Base-by-base conservation (phyloP, 1,140 invertebrate species). In the Chymomyza costata region DNA sequence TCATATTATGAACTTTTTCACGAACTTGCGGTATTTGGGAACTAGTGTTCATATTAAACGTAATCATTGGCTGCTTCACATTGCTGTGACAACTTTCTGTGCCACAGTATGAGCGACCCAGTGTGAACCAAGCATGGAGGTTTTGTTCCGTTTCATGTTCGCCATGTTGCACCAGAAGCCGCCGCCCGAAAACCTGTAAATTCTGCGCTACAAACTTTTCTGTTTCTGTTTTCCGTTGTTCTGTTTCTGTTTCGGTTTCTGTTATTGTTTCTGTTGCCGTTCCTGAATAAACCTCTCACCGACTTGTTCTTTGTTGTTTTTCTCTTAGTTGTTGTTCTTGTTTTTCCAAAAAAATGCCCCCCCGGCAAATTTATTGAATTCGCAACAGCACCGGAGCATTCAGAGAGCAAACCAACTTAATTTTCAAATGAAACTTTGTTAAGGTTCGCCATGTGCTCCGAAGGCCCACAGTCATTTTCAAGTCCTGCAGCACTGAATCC, bases 361-460 rank as follows among this genome's bases (percentile, higher is more conserved):
- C 51, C 35, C 8, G 45, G 71, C 50, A 71, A 76, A 76, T 71
- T 78, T 78, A 76, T 76, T 76, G 62, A 76, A 76, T 66, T 78
- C 57, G 39, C 62, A 63, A n/a, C 48, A 49, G 47, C 47, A 64
- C 21, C 3, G 47, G 28, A 54, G 57, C 62, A n/a, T n/a, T n/a
- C n/a, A n/a, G n/a, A n/a, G 71, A 53, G 62, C 45, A 78, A 63
- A 64, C 66, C 73, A 76, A 80, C 66, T 76, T 78, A 63, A 76
- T 76, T 76, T 76, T 50, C 57, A 59, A 63, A 53, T 56, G 53
- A 76, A 76, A 76, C 73, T 76, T 76, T 76, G 71, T 78, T 66
- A 71, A 70, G 64, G 71, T 50, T 63, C 53, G 46, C 70, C 71
- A 78, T 63, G 65, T 66, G 65, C 61, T 58, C 10, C 51, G 49